Evolutionary conservation across 1,140 invertebrate species (phyloP), one percentile per base, ranked within the genome.

Genomic region (Temnothorax longispinosus): DNA sequence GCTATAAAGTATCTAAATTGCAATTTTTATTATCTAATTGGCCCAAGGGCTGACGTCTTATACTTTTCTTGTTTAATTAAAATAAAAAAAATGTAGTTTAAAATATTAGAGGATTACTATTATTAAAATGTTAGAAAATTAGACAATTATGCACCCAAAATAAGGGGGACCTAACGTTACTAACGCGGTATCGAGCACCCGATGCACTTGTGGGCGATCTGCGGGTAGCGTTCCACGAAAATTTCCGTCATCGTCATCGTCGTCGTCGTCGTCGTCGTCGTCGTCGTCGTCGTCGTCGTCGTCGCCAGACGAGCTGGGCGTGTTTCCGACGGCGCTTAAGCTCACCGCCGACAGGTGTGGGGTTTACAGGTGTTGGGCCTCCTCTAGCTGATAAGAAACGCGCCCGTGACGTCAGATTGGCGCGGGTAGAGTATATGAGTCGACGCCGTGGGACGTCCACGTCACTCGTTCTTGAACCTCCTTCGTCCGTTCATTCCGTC

Each of bases 341-440:
- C 88, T 87, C 65, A 32, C 50, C 18, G 64, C 69, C 78, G 62
- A 90, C 88, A 91, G 75, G 87, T 86, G 88, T 85, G 85, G 87
- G 88, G 87, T 91, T 85, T 91, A 90, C 90, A 91, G 90, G 90
- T 91, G 88, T 91, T 91, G 89, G 90, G 87, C 69, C 91, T 88
- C 86, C 88, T 27, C 27, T 91, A 56, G 77, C 89, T 94, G 94
- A 94, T 94, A 95, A 94, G 94, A 93, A 94, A 93, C 84, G 91
- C 92, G 90, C 89, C 93, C 90, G 93, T 95, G 95, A 95, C 95
- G 95, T 95, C 94, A 95, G 91, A 91, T 92, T 91, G 91, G 80
- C 91, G 89, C 93, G 92, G 75, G 85, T 93, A 93, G 94, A 91
- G 94, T 95, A 95, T 95, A 95, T 95, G 93, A 95, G 93, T 92